Conservation (phyloP, 2,113 vertebrate genomes). For the Grammomys surdaster region DNA sequence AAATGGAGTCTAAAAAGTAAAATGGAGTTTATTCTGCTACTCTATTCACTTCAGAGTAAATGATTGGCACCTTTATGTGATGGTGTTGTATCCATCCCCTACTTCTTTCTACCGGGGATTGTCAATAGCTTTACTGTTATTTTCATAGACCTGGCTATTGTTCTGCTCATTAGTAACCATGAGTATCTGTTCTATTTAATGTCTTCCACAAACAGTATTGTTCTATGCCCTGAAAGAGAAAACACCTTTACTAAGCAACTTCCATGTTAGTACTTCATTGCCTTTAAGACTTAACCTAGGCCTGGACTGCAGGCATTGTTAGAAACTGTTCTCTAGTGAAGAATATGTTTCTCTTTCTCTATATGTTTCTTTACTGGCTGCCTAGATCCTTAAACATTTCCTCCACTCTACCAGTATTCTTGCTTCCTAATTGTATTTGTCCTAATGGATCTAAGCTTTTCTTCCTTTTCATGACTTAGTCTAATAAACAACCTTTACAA, state of each 20-base stretch:
- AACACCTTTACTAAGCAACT: not conserved
- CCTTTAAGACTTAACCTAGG: not conserved
- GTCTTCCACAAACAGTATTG: not conserved
- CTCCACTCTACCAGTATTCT: not conserved
- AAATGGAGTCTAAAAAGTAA: too few species aligned
- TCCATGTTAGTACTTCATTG: not conserved
- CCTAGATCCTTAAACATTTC: not conserved
- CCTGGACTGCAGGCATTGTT: too few species aligned
- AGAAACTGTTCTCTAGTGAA: not conserved
- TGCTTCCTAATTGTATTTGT: slow-evolving; percentile 27
- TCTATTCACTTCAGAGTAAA: too few species aligned
- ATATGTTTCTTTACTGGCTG: not conserved
- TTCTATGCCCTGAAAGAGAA: too few species aligned
- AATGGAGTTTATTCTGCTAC: too few species aligned
- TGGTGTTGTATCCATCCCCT: too few species aligned
- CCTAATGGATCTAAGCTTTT: not conserved
- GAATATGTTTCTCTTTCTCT: not conserved
- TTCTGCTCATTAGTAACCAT: too few species aligned
- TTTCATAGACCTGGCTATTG: not conserved
- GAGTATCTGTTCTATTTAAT: not conserved
- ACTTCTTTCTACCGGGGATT: too few species aligned
- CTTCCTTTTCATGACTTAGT: not conserved
- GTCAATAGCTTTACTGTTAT: too few species aligned
- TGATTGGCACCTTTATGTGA: not conserved
- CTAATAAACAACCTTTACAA: not conserved